Base-by-base conservation (phyloP, 2,888 invertebrate genomes). In the Sphaerophoria taeniata region DNA sequence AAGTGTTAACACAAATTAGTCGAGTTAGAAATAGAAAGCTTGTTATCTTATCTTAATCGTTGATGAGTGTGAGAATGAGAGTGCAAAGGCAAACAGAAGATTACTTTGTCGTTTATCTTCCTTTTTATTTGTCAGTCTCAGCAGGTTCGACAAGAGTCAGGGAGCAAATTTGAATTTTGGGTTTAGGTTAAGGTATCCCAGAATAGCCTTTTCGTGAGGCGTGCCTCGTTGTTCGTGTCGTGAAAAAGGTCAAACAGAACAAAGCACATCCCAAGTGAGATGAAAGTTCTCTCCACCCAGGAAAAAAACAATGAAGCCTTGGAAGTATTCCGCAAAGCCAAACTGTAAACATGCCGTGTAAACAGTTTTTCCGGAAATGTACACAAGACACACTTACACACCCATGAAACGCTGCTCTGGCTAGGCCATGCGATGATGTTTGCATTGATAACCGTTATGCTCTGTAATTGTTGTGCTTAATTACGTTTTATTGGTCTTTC, bases 391-490 rank as follows among this genome's bases (percentile, higher is more conserved):
- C 31, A 3, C 9, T 9, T 11, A 9, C 43, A 43, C 43, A 43
- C 43, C 9, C 43, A 9, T 47, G 9, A 24, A 6, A 36, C 49
- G 4, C 36, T 58, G 4, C 34, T 16, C 43, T 12, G 6, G 49
- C n/a, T 12, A 39, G 4, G 43, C 43, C 43, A n/a, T 65, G 63
- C 11, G 3, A 9, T 3, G 31, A 12, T 75, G 72, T 72, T 76
- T 77, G 81, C 80, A 60, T 65, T 69, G 63, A 63, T 65, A 43
- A 77, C 56, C 61, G 33, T 55, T 61, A 49, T 74, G 65, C 45
- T 49, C n/a, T 53, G 67, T 61, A 77, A 82, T 82, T 65, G 49
- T 65, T 82, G 82, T 61, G 60, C 61, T 77, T 82, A 82, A 82
- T 76, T 71, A 69, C 69, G 16, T 53, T 81, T 76, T 72, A 77